These are phyloP conservation scores for Lepidurus arcticus DNA, from an alignment of 1,140 invertebrate genomes.

Conservation along the genomic window DNA sequence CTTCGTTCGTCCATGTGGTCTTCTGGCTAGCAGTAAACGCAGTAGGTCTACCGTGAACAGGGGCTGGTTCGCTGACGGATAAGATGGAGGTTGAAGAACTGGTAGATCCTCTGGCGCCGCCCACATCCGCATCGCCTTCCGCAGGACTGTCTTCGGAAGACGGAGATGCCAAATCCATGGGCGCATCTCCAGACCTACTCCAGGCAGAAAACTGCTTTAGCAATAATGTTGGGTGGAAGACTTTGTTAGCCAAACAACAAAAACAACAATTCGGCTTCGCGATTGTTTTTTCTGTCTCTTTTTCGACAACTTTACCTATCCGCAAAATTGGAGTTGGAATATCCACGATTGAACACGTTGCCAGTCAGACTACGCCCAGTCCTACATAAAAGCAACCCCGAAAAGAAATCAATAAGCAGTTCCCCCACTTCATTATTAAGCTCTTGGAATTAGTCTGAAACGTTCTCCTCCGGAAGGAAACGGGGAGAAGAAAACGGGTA, in stretches of 20 bases:
- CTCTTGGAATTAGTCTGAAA: not conserved
- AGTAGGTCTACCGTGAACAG: not conserved
- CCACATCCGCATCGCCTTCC: slow-evolving; percentile 16
- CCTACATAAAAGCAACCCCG: not conserved
- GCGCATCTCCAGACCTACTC: not conserved
- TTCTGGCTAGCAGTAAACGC: not conserved
- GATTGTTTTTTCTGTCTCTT: not conserved
- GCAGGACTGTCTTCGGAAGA: slow-evolving; percentile 9
- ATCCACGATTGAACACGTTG: not conserved
- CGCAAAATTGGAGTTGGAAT: not conserved
- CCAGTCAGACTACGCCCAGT: not conserved
- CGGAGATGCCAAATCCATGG: slow-evolving; percentile 6
- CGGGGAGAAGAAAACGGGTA: no score
- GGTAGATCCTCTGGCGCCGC: not conserved
- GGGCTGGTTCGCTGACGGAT: not conserved
- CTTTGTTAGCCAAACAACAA: no score
- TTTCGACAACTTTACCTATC: not conserved
- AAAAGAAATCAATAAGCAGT: not conserved
- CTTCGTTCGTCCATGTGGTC: not conserved
- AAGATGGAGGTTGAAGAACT: not conserved
- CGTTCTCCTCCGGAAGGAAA: no score
- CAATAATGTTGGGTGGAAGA: no score
- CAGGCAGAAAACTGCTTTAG: not conserved
- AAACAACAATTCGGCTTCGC: not conserved
- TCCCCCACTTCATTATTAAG: not conserved